A percentile compares a stretch with the other conserved stretches of the same genome.
Evolutionary conservation across 2,888 invertebrate genomes (phyloP).

Genomic region (Dioctria linearis): DNA sequence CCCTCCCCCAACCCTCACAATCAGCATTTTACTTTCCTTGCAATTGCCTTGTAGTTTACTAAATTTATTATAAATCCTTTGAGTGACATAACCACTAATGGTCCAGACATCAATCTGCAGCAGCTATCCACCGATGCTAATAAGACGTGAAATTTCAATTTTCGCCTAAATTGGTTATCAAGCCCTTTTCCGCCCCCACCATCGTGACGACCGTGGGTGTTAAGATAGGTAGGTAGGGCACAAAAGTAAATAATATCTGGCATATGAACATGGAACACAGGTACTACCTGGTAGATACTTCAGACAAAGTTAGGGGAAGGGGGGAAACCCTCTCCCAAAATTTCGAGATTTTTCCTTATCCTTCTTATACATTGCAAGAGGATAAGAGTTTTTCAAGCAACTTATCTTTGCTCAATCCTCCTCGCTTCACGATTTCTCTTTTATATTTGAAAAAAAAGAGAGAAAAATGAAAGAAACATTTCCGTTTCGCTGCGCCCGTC

Average conservation of each 20-base stretch:
- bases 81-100: conserved; percentile 41
- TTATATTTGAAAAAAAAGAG: background rate
- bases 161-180: conserved; percentile 56
- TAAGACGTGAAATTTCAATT: conserved; percentile 57
- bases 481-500: no score
- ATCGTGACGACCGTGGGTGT: background rate
- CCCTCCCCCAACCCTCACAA: no score
- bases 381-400: conserved; percentile 23
- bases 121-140: conserved; percentile 45
- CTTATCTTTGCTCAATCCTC: conserved; percentile 19
- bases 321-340: conserved; percentile 1
- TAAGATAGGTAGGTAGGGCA: background rate
- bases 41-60: no score
- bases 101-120: conserved; percentile 39
- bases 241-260: no score
- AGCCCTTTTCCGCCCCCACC: background rate
- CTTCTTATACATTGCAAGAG: background rate
- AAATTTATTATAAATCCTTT: conserved; percentile 5
- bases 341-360: conserved; percentile 10
- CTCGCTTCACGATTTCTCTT: conserved; percentile 9
- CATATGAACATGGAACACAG: background rate
- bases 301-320: no score
- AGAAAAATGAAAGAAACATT: conserved; percentile 1
- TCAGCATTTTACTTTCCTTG: no score
- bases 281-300: background rate